Conservation (phyloP, 1,140 invertebrate genomes). For the Nephila pilipes region DNA sequence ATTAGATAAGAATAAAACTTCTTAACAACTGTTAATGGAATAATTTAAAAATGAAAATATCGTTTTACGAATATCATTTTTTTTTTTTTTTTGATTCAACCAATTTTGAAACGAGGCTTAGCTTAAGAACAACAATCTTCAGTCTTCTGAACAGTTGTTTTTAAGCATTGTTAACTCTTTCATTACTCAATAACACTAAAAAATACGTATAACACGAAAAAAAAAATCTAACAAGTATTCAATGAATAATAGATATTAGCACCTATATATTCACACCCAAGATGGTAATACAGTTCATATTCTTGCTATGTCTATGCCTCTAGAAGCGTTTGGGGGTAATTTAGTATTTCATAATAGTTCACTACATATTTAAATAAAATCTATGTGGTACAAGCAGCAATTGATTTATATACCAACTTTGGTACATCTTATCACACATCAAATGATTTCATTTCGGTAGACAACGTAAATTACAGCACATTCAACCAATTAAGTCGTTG, state of each 20-base stretch:
- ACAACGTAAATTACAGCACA: not conserved
- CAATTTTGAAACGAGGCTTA: too few relatives aligned
- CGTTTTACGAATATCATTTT: too few relatives aligned
- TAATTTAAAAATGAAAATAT: too few relatives aligned
- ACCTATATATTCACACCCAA: not conserved
- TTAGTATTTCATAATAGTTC: not conserved
- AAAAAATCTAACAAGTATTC: too few relatives aligned
- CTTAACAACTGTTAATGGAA: too few relatives aligned
- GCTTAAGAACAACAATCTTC: too few relatives aligned
- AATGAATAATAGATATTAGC: not conserved
- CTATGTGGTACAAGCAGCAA: not conserved
- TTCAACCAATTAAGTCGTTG: not conserved
- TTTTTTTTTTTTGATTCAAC: too few relatives aligned
- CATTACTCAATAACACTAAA: too few relatives aligned
- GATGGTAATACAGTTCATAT: not conserved
- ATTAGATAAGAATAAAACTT: too few relatives aligned
- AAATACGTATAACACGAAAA: too few relatives aligned
- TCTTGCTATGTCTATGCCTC: not conserved
- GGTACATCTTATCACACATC: slow-evolving; percentile 30
- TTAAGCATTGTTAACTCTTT: too few relatives aligned
- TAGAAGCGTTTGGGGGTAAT: not conserved
- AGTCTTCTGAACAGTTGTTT: too few relatives aligned
- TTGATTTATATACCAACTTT: not conserved
- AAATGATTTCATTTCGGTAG: not conserved
- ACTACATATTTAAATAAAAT: not conserved